phyloP scores from a whole-genome alignment of 2,888 invertebrate genomes.

The Eristalis tenax region DNA sequence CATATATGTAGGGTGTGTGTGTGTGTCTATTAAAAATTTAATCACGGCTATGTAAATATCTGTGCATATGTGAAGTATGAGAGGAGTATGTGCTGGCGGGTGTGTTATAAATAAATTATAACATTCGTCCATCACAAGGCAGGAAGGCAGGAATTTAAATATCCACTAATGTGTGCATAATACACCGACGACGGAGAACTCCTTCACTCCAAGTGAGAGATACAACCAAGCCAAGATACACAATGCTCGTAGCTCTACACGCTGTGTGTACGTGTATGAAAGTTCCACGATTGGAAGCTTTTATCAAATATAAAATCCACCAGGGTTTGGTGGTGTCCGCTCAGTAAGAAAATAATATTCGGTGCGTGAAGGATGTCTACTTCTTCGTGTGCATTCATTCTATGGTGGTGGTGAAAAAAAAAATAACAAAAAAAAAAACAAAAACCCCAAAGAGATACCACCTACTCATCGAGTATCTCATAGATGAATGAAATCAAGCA shows the following conservation, averaged over 20 bases:
- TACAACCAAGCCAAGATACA: slow-evolving; percentile 39
- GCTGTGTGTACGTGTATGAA: background rate
- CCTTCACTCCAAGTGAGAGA: slow-evolving; percentile 25
- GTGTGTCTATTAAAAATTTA: background rate
- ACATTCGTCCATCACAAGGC: background rate
- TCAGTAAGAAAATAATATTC: slow-evolving; percentile 54
- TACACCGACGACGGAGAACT: slow-evolving; percentile 12
- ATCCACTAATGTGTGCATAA: background rate
- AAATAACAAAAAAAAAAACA: background rate
- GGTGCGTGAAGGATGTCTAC: slow-evolving; percentile 46
- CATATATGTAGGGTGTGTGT: background rate
- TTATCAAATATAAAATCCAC: slow-evolving; percentile 43
- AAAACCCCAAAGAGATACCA: background rate
- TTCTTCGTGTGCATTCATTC: slow-evolving; percentile 3
- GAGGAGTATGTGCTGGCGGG: background rate
- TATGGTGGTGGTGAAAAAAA: background rate
- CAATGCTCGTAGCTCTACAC: background rate
- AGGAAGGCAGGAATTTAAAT: background rate
- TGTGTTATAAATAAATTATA: background rate
- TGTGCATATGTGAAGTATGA: background rate
- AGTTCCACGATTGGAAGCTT: slow-evolving; percentile 28
- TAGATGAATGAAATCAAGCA: background rate
- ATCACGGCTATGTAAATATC: background rate
- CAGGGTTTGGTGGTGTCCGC: slow-evolving; percentile 29
- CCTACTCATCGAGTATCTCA: background rate